Base-by-base conservation (phyloP, 1,140 invertebrate genomes). In the Cydia pomonella region DNA sequence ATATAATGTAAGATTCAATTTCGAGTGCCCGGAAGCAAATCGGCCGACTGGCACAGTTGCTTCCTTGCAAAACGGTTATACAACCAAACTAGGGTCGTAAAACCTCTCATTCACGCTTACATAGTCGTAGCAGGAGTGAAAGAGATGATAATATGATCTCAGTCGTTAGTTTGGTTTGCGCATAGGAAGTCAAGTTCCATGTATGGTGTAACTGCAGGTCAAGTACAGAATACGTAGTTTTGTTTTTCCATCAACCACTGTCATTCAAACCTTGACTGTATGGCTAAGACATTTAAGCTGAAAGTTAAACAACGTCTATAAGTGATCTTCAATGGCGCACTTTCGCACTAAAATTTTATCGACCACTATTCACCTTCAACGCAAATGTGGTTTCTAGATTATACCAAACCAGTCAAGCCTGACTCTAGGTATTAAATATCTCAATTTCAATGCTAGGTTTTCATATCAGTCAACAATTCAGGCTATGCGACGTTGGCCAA, bases 141-240 rank as follows among this genome's bases (percentile, higher is more conserved):
- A 38, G 33, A 38, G 33, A 38, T 38, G 33, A 1, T 9, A 38
- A 38, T 38, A 38, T 38, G 4, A 38, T 38, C 33, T 38, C 29
- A 7, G 29, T 33, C 29, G 33, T 38, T 9, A 38, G 33, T 9
- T 10, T 38, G 2, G 33, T 38, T 33, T 33, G 29, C 33, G 33
- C 7, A 38, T 74, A 79, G 78, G 78, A 79, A 81, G 76, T 13
- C 47, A 47, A 73, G 25, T 41, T 74, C 77, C 75, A 75, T 82
- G 74, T 80, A 80, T 76, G 80, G 78, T 69, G 78, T 77, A 79
- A 79, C 59, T 72, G 25, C 72, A 41, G 69, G 75, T 79, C 80
- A 79, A 77, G 76, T 78, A 76, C 79, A 78, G 44, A 62, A 74
- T 50, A 47, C 64, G 2, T 33, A n/a, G 33, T 33, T 69, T 69